Percentiles rank a stretch among this genome's conserved stretches.
Evolutionary conservation across 1,140 invertebrate genomes (phyloP).

Genomic region (Latrodectus geometricus): DNA sequence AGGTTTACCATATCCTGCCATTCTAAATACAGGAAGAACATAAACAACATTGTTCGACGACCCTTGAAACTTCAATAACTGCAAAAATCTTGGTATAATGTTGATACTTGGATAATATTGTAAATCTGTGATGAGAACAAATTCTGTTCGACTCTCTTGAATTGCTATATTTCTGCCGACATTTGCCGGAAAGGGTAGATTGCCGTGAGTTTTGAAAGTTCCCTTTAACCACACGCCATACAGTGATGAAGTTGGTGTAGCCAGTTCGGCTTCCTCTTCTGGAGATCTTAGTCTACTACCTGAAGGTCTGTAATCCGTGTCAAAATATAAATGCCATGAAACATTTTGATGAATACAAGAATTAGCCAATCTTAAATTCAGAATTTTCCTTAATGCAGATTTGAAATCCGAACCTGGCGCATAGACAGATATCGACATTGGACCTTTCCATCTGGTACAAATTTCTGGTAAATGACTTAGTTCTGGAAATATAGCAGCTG

Average conservation of each 20-base stretch:
- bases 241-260: neutral
- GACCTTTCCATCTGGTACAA: conserved; percentile 79
- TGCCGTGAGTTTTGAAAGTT: conserved; percentile 56
- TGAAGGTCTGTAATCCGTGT: conserved; percentile 49
- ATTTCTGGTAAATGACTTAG: conserved; percentile 38
- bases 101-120: conserved; percentile 66
- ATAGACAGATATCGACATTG: conserved; percentile 81
- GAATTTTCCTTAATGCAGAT: conserved; percentile 74
- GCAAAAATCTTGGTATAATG: conserved; percentile 61
- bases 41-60: conserved; percentile 72
- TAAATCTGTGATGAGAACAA: conserved; percentile 65
- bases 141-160: conserved; percentile 62
- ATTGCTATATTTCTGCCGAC: conserved; percentile 66
- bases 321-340: conserved; percentile 65
- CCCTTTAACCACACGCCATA: conserved; percentile 14
- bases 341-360: conserved; percentile 63
- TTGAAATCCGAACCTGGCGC: conserved; percentile 79
- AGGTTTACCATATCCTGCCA: conserved; percentile 75
- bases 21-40: conserved; percentile 84
- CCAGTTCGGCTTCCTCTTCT: conserved; percentile 48
- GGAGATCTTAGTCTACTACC: conserved; percentile 7
- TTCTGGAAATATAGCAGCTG: conserved; percentile 25
- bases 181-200: conserved; percentile 67
- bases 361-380: conserved; percentile 72
- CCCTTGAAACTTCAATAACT: conserved; percentile 27